Percentiles rank a stretch among this genome's conserved stretches.
Evolutionary conservation across 2,888 invertebrate genomes (phyloP).

Genomic region (Baccha elongata): DNA sequence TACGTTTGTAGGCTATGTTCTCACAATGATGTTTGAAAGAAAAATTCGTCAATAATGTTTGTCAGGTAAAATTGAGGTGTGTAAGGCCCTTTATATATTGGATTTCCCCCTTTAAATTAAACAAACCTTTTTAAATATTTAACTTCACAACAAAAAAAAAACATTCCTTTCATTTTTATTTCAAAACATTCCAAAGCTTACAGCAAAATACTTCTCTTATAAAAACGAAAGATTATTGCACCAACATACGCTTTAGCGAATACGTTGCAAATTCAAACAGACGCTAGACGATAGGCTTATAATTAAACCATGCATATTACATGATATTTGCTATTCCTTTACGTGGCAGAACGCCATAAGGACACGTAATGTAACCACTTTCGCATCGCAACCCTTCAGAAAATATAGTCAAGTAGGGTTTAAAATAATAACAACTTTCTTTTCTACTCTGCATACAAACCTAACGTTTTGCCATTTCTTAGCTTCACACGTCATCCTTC

Average conservation of each 20-base stretch:
- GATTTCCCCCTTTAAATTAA: no score
- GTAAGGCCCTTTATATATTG: no score
- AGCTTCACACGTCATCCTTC: constrained; percentile 13
- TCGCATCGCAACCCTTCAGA: constrained; percentile 20
- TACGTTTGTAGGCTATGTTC: no score
- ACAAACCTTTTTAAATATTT: no score
- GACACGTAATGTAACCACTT: constrained; percentile 67
- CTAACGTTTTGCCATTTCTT: neutral
- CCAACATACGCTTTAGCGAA: constrained; percentile 61
- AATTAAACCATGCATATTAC: constrained; percentile 72
- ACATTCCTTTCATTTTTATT: no score
- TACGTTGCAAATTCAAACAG: constrained; percentile 55
- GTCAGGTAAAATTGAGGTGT: no score
- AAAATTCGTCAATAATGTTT: no score
- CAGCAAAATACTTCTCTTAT: neutral
- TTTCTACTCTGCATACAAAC: neutral
- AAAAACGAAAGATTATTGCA: constrained; percentile 49
- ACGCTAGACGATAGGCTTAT: constrained; percentile 67
- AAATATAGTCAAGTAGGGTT: constrained; percentile 39
- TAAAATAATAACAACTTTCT: constrained; percentile 35
- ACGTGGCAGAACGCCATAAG: constrained; percentile 62
- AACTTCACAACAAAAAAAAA: no score
- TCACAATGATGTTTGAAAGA: no score
- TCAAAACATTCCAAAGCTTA: constrained; percentile 15
- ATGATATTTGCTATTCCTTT: constrained; percentile 70